Evolutionary conservation across 2,113 vertebrate genomes (phyloP).

Genomic region (Shinisaurus crocodilurus): DNA sequence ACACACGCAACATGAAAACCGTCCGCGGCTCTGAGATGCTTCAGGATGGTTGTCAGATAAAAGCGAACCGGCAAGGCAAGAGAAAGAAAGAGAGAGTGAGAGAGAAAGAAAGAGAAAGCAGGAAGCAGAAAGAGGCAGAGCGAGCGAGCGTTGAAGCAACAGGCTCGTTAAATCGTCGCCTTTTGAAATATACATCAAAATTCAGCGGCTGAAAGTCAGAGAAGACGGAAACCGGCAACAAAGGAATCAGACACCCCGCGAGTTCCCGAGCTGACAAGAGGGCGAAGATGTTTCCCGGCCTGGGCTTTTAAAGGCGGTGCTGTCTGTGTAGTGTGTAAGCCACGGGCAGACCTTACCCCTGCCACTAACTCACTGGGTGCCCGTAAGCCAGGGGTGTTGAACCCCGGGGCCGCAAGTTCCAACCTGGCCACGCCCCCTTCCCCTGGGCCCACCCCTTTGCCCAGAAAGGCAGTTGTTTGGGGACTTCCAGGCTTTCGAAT

Average conservation of each 20-base stretch:
- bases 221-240: not conserved
- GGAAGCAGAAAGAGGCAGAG: not conserved
- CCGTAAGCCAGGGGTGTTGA: too few species aligned
- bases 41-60: slow-evolving; percentile 12
- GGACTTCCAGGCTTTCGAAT: too few species aligned
- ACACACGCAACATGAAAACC: not conserved
- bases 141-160: too few species aligned
- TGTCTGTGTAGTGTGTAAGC: too few species aligned
- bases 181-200: slow-evolving; percentile 26
- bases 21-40: not conserved
- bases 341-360: too few species aligned
- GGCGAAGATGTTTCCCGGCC: too few species aligned
- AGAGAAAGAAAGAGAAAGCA: not conserved
- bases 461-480: too few species aligned
- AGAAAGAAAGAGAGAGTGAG: not conserved
- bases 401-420: too few species aligned
- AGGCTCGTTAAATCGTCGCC: not conserved
- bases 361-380: too few species aligned
- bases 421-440: too few species aligned
- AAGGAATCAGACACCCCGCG: not conserved
- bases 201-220: not conserved
- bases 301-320: too few species aligned
- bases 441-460: too few species aligned
- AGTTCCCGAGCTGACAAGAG: not conserved
- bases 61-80: not conserved